Evolutionary conservation across 2,888 invertebrate genomes (phyloP), one percentile per base, ranked within the genome.

Genomic region (Slavum lentiscoides): DNA sequence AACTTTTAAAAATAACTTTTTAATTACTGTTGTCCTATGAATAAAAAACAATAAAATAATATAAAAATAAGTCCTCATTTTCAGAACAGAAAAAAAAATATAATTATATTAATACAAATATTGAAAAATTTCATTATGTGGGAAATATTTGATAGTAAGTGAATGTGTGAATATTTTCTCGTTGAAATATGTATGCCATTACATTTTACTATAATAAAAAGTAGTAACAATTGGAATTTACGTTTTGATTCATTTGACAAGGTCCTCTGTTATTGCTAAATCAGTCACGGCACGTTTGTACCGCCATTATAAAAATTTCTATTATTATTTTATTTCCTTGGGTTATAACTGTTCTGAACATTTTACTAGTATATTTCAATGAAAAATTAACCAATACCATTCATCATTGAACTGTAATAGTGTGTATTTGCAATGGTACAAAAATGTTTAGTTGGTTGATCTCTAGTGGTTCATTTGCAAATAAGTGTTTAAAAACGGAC

Each of bases 391-490:
- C 23, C 66, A 59, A 43, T 59, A 59, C 59, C 23, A 58, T 75
- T 55, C 4, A n/a, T 49, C 8, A 58, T 23, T 62, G 39, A 62
- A 53, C 37, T 53, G 15, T 3, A 61, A 55, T 62, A 62, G 61
- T 68, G 49, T 6, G 7, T 61, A 21, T 70, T 43, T 72, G 43
- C 15, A 64, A 80, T 80, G 80, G 55, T 70, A 64, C 64, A 9
- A 80, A 80, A 64, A 80, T 80, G 80, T 80, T 80, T 64, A 72
- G 43, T 64, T 80, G 80, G 80, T 72, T 80, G 19, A 80, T 80
- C 64, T 64, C 80, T 5, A 80, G 17, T 55, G 43, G 39, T 72
- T 39, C 37, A 58, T 80, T 80, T 70, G 23, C 64, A 66, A 80
- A 80, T 19, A 80, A 80, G n/a, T 80, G 80, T 80, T 64, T 80